Evolutionary conservation across 2,113 vertebrate species (phyloP).

Genomic region (Zapus hudsonius): DNA sequence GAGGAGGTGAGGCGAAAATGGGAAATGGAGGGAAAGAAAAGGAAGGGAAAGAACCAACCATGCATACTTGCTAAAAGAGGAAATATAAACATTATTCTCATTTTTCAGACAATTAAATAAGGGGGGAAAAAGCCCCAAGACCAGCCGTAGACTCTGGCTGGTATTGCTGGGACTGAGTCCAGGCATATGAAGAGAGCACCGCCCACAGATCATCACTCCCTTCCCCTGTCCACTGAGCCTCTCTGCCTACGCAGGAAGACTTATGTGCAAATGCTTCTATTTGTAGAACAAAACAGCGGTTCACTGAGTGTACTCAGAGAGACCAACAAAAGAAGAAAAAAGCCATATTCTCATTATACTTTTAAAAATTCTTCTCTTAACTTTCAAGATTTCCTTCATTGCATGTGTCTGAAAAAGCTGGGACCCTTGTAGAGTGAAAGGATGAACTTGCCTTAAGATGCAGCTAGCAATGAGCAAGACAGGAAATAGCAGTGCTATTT

Average conservation of each 20-base stretch:
- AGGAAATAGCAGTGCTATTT: background rate
- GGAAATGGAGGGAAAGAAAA: background rate
- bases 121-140: background rate
- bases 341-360: background rate
- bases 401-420: background rate
- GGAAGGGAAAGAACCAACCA: too few relatives aligned
- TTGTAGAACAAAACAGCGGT: constrained; percentile 8
- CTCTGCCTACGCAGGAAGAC: background rate
- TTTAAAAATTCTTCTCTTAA: background rate
- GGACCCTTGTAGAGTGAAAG: background rate
- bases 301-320: background rate
- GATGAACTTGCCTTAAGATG: background rate
- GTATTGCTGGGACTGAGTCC: background rate
- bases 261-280: background rate
- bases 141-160: background rate
- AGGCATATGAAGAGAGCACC: background rate
- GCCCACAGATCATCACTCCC: background rate
- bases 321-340: constrained; percentile 15
- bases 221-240: background rate
- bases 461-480: background rate
- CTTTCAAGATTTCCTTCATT: background rate
- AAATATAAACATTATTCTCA: background rate
- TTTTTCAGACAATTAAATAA: background rate
- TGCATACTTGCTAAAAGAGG: background rate
- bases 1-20: background rate